phyloP scores from a whole-genome alignment of 1,140 invertebrate genomes.

The Hylyphantes graminicola region DNA sequence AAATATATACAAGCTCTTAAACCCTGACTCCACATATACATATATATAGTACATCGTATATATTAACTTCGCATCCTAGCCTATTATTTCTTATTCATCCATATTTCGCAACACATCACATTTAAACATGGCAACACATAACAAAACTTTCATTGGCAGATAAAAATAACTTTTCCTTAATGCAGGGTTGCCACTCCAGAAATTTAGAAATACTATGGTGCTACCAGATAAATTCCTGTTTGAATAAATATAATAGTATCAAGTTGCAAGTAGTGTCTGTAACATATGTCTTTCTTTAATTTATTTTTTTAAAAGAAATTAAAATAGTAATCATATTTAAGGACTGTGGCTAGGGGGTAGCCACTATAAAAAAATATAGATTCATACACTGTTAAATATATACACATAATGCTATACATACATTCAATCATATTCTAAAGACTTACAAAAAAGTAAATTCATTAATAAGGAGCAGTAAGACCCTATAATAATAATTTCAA shows the following conservation, averaged over 20 bases:
- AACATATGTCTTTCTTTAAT: neutral
- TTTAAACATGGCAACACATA: slow-evolving; percentile 52
- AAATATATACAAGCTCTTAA: slow-evolving; percentile 55
- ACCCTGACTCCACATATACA: slow-evolving; percentile 27
- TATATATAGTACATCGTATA: slow-evolving; percentile 1
- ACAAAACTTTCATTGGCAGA: slow-evolving; percentile 34
- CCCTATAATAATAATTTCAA: no score
- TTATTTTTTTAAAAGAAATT: neutral
- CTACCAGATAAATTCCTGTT: neutral
- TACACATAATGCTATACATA: no score
- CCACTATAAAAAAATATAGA: neutral
- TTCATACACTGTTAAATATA: no score
- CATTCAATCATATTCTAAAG: no score
- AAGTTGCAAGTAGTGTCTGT: neutral
- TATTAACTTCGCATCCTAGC: slow-evolving; percentile 16
- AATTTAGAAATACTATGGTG: neutral
- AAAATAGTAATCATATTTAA: neutral
- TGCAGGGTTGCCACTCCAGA: neutral
- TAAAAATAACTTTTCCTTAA: slow-evolving; percentile 35
- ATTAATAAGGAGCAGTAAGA: no score
- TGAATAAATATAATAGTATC: slow-evolving; percentile 15
- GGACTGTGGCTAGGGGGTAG: neutral
- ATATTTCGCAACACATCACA: slow-evolving; percentile 37
- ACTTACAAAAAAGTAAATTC: no score
- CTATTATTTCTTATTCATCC: slow-evolving; percentile 3